Base-by-base conservation (phyloP, 2,888 invertebrate species). In the Tribolium freemani region DNA sequence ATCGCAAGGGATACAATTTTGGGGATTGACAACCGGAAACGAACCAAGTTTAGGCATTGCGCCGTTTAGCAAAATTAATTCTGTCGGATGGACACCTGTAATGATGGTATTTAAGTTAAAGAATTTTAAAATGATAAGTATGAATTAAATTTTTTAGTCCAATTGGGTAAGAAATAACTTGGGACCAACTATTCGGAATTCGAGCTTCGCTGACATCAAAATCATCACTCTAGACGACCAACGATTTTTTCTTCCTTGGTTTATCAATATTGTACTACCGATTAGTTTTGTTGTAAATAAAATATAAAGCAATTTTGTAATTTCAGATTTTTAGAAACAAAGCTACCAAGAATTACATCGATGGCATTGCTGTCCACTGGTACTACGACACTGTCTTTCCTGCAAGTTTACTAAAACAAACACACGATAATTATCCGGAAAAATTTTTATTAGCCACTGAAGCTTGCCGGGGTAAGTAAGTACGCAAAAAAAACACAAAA, bases 11-110 rank as follows among this genome's bases (percentile, higher is more conserved):
- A 85, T 91, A 50, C 85, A 88, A 1, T 90, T 93, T 75, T 97
- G 97, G 97, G 95, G 92, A 0, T 86, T 96, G 26, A 93, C 96
- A 0, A 93, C 94, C 0, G 95, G 95, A 13, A 97, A 97, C 83
- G 96, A 97, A 83, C 97, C 97, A 0, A 81, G 90, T 2, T 91
- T 92, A 80, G 70, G 68, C 9, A 21, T 57, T 16, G 3, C 63
- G 1, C 54, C 72, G 6, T 16, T 71, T 9, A 38, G 13, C 1
- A 66, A 69, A 57, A 66, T 76, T n/a, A 61, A 56, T 30, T 56
- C 72, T 6, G 71, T 76, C 4, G 73, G 58, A 5, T 76, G 75
- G 74, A 56, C 51, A n/a, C 46, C 67, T 3, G 11, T 21, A 5
- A 13, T 16, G 10, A 50, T 72, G 38, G 75, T 74, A 50, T 21